Conservation (phyloP, 2,888 invertebrate genomes). For the Timandra comae region DNA sequence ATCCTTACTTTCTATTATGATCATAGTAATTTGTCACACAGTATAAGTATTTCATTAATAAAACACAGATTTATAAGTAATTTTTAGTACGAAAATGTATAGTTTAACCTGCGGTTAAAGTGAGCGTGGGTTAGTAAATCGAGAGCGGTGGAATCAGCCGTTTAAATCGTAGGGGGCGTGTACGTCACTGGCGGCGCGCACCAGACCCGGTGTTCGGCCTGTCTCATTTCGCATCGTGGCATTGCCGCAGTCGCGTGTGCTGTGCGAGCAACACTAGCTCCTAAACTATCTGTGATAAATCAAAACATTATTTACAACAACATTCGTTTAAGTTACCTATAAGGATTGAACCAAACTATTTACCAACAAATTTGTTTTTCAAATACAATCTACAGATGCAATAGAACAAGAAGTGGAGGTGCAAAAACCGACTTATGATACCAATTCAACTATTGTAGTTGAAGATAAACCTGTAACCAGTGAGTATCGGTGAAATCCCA, state of each 20-base stretch:
- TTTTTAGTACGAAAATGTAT: too few relatives aligned
- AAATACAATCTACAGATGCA: conserved; percentile 68
- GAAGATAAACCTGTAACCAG: conserved; percentile 64
- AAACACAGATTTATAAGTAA: too few relatives aligned
- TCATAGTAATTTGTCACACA: too few relatives aligned
- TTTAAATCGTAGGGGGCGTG: conserved; percentile 41
- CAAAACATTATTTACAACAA: conserved; percentile 27
- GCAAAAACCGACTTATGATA: conserved; percentile 59
- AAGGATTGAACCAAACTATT: conserved; percentile 20
- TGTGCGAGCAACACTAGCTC: conserved; percentile 20
- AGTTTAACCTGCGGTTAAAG: conserved; percentile 13
- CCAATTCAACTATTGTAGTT: conserved; percentile 57
- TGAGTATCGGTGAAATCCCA: conserved; percentile 58
- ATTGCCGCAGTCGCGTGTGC: conserved; percentile 39
- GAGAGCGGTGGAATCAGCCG: conserved; percentile 52
- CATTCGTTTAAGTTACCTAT: conserved; percentile 11
- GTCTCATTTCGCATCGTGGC: conserved; percentile 48
- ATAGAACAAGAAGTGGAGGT: conserved; percentile 66
- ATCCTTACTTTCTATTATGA: too few relatives aligned
- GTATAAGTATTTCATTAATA: too few relatives aligned
- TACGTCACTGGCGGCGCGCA: conserved; percentile 47
- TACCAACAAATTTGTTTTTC: conserved; percentile 51
- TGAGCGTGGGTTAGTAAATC: conserved; percentile 50
- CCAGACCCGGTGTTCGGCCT: conserved; percentile 30
- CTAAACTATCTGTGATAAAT: conserved; percentile 22